These are phyloP conservation scores for Podarcis lilfordi DNA, from an alignment of 2,797 vertebrate genomes.

Conservation along the genomic window DNA sequence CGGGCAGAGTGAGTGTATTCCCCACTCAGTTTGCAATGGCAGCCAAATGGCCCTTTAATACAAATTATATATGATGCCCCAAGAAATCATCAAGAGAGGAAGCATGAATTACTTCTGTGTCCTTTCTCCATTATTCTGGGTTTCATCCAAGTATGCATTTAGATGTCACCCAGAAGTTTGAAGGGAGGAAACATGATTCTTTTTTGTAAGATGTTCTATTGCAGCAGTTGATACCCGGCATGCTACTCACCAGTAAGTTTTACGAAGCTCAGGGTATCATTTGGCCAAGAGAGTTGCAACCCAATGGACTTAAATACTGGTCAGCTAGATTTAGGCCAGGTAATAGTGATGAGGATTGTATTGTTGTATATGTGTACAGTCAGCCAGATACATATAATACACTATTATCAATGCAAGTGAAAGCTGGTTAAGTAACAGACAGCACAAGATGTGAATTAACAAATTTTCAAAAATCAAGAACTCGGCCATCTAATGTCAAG, in stretches of 20 bases:
- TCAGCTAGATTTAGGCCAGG: neutral
- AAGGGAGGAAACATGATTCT: neutral
- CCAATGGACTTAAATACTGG: neutral
- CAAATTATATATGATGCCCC: neutral
- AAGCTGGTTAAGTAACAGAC: conserved; percentile 37
- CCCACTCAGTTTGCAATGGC: neutral
- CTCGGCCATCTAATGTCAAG: conserved; percentile 50
- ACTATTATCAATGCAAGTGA: conserved; percentile 6
- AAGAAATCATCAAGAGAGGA: neutral
- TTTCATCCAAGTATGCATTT: neutral
- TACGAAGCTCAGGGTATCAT: neutral
- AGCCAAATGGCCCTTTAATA: neutral
- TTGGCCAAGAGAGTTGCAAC: neutral
- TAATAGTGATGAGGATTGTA: neutral
- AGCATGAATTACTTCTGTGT: neutral
- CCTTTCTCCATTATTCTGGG: neutral
- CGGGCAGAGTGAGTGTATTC: neutral
- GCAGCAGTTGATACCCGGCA: neutral
- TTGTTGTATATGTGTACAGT: conserved; percentile 3
- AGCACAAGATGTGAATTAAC: conserved; percentile 24
- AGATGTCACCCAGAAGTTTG: neutral
- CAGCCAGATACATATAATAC: neutral
- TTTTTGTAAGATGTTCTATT: neutral
- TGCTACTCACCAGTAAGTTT: neutral
- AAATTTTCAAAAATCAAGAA: conserved; percentile 38